A percentile compares a stretch with the other conserved stretches of the same genome.
Conservation (phyloP, 1,140 invertebrate genomes). For the Sinella curviseta region DNA sequence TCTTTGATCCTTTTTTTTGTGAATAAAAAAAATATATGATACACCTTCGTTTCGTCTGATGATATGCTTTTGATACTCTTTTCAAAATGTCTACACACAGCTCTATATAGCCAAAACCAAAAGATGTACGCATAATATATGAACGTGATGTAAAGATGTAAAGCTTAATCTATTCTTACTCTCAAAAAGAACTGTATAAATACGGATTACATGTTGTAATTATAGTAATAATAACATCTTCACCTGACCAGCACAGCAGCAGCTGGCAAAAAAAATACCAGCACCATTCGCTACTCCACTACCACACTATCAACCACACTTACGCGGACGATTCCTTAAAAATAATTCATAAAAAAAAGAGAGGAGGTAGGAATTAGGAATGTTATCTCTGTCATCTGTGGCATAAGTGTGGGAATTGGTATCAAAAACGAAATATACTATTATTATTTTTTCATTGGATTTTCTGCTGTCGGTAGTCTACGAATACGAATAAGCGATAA, state of each 20-base stretch:
- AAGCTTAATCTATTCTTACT: not conserved
- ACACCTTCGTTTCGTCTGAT: not conserved
- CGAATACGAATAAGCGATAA: too few relatives aligned
- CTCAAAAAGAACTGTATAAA: not conserved
- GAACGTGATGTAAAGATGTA: too few relatives aligned
- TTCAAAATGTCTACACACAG: too few relatives aligned
- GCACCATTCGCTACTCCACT: not conserved
- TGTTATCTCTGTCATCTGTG: not conserved
- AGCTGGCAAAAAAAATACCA: not conserved
- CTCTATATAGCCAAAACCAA: too few relatives aligned
- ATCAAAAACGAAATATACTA: not conserved
- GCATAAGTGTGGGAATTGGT: not conserved
- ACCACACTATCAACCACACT: not conserved
- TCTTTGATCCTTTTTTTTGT: constrained; percentile 15
- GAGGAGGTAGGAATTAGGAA: not conserved
- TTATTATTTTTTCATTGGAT: not conserved
- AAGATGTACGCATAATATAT: too few relatives aligned
- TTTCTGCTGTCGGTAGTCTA: too few relatives aligned
- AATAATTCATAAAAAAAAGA: not conserved
- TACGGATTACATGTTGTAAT: not conserved
- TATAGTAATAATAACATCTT: constrained; percentile 13
- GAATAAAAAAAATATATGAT: constrained; percentile 17
- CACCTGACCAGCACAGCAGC: not conserved
- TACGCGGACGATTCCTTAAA: not conserved
- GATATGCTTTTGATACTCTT: not conserved